A percentile compares a stretch with the other conserved stretches of the same genome.
These are phyloP conservation scores for Bellardia bayeri DNA, from an alignment of 2,888 invertebrate genomes.

Conservation along the genomic window DNA sequence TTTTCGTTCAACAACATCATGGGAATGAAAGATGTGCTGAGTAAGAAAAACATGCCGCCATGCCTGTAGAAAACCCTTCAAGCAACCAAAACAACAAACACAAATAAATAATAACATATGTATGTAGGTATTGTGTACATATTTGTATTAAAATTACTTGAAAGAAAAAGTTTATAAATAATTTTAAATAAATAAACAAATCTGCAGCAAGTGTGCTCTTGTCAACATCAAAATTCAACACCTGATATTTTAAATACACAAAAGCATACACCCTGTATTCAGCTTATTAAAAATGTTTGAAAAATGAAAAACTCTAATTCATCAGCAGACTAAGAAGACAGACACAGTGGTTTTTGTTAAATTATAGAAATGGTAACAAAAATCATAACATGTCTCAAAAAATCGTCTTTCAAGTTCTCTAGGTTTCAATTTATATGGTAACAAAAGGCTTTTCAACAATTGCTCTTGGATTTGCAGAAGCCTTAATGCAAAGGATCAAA, in stretches of 20 bases:
- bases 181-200: slow-evolving; percentile 67
- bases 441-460: too few species aligned
- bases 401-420: too few species aligned
- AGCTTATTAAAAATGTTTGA: neutral
- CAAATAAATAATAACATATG: slow-evolving; percentile 30
- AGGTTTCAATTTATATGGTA: too few species aligned
- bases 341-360: too few species aligned
- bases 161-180: slow-evolving; percentile 49
- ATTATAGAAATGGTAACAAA: too few species aligned
- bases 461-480: too few species aligned
- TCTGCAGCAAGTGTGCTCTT: slow-evolving; percentile 53
- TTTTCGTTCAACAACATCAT: slow-evolving; percentile 16
- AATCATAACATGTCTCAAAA: too few species aligned
- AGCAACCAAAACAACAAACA: slow-evolving; percentile 8
- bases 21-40: slow-evolving; percentile 30
- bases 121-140: neutral
- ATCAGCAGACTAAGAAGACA: too few species aligned
- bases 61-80: neutral
- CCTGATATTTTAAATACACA: slow-evolving; percentile 43
- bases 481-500: too few species aligned
- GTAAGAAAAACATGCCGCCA: slow-evolving; percentile 27
- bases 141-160: slow-evolving; percentile 14
- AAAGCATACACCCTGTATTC: neutral
- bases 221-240: slow-evolving; percentile 45
- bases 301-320: too few species aligned